Percentiles rank a stretch among this genome's conserved stretches.
Evolutionary conservation across 1,140 invertebrate species (phyloP).

Genomic region (Eurytemora carolleeae): DNA sequence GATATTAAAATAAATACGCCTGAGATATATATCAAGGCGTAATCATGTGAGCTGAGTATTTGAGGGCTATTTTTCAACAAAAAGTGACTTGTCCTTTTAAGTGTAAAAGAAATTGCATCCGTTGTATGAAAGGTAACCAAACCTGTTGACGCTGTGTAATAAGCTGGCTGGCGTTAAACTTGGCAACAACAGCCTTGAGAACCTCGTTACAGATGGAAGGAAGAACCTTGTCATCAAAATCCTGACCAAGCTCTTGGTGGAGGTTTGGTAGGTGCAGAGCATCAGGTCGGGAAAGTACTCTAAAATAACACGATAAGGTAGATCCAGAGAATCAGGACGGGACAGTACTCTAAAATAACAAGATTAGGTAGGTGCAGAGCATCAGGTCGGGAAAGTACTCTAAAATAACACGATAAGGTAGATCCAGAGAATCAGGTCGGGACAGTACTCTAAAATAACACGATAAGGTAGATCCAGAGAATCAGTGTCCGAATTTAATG

Average conservation of each 20-base stretch:
- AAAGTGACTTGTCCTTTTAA: too few species aligned
- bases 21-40: too few species aligned
- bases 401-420: constrained; percentile 47
- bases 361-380: constrained; percentile 53
- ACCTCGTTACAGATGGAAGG: constrained; percentile 99
- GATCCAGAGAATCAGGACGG: constrained; percentile 54
- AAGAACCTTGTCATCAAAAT: constrained; percentile 43
- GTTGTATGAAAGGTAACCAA: too few species aligned
- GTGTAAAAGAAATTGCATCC: too few species aligned
- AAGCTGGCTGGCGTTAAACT: constrained; percentile 97
- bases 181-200: constrained; percentile 94
- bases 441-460: constrained; percentile 68
- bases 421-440: constrained; percentile 54
- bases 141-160: constrained; percentile 96
- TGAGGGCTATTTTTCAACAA: too few species aligned
- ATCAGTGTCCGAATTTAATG: too few species aligned
- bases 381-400: constrained; percentile 86
- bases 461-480: too few species aligned
- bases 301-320: constrained; percentile 47
- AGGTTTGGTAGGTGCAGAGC: constrained; percentile 53
- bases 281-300: constrained; percentile 86
- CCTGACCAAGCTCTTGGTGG: constrained; percentile 55
- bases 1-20: too few species aligned
- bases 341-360: constrained; percentile 65
- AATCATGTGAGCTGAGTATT: too few species aligned